Base-by-base conservation (phyloP, 2,797 vertebrate genomes). In the Eptatretus atami region DNA sequence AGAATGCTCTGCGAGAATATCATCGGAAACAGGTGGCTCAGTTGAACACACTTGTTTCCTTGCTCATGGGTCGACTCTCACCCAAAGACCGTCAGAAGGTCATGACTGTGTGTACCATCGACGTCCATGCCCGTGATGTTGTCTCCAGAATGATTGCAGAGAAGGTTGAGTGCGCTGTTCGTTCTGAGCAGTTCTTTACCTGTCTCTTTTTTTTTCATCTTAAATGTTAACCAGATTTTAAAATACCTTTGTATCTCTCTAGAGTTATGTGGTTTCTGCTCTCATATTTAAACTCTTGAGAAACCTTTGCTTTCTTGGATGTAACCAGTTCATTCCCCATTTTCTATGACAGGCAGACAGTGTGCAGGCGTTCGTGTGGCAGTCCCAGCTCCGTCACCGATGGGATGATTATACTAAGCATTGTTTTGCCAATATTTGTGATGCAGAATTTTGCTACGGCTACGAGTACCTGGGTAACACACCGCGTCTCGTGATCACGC, bases 91-190 rank as follows among this genome's bases (percentile, higher is more conserved):
- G 88, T 52, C 92, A 93, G 76, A 95, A 95, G 67, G 76, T 92
- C 71, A 95, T 90, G 86, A 92, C 86, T 68, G 78, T 98, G 71
- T 96, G 92, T 69, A 96, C 90, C 66, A 86, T 88, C 0, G 86
- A 95, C 0, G 86, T 98, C 57, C 90, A 94, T 0, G 85, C 86
- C 53, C 79, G 92, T 67, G 88, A 96, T 0, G 84, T 94, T 69
- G 85, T 98, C 66, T 80, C 84, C 44, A 95, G 85, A 74, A 80
- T 98, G 76, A 78, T 86, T 1, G 65, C 76, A 2, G 83, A 93
- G 69, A 96, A 92, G 83, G 87, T 93, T 67, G 61, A 72, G 61
- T 54, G 6, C 10, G 15, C 24, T 14, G 31, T 44, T 44, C 31
- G 31, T 44, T 44, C 31, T 44, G 31, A 44, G 31, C 31, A 44